phyloP scores from a whole-genome alignment of 2,113 vertebrate species.

The Forbesichthys agassizii region DNA sequence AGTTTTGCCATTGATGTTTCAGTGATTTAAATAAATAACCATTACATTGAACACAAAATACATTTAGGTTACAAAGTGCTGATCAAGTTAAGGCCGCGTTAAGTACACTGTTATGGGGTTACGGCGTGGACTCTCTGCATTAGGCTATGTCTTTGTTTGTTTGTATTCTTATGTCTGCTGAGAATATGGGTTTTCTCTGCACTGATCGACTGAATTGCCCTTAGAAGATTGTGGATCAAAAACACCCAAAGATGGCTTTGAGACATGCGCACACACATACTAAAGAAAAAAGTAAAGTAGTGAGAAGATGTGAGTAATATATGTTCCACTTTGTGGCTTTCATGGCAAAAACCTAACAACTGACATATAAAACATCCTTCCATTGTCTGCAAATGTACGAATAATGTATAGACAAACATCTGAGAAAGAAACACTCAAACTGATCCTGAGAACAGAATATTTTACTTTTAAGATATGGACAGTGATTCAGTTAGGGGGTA shows the following conservation, averaged over 20 bases:
- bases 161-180: slow-evolving; percentile 24
- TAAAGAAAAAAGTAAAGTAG: slow-evolving; percentile 40
- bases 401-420: not conserved
- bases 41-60: too few relatives aligned
- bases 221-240: slow-evolving; percentile 33
- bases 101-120: too few relatives aligned
- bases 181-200: slow-evolving; percentile 28
- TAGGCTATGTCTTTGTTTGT: slow-evolving; percentile 2
- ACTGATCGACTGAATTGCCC: slow-evolving; percentile 40
- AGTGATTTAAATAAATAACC: too few relatives aligned
- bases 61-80: too few relatives aligned
- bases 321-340: slow-evolving; percentile 29
- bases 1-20: too few relatives aligned
- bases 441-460: not conserved
- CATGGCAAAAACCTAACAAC: slow-evolving; percentile 42
- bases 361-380: slow-evolving; percentile 5
- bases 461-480: not conserved
- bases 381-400: not conserved
- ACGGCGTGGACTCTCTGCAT: too few relatives aligned
- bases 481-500: not conserved
- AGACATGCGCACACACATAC: slow-evolving; percentile 8
- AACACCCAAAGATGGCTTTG: slow-evolving; percentile 27
- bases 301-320: slow-evolving; percentile 43
- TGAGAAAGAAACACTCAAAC: not conserved
- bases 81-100: too few relatives aligned